Conservation (phyloP, 2,113 vertebrate genomes). For the Coptodon bakossiorum region DNA sequence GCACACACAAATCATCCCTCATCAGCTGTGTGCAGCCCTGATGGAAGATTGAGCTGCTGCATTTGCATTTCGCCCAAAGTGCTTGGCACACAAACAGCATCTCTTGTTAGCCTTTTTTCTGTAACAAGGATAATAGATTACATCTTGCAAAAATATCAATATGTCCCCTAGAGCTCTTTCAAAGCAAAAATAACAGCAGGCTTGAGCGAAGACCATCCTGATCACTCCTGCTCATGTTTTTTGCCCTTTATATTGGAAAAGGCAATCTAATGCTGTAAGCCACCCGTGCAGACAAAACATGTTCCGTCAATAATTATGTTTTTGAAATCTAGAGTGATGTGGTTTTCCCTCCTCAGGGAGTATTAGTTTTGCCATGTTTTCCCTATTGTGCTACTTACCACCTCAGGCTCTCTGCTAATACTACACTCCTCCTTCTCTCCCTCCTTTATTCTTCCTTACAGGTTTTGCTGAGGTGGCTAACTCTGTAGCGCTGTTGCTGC, state of each 20-base stretch:
- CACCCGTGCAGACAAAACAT: neutral
- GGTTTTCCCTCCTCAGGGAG: constrained; percentile 6
- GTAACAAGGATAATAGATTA: constrained; percentile 26
- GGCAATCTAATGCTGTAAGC: neutral
- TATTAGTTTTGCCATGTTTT: constrained; percentile 44
- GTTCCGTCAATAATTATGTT: neutral
- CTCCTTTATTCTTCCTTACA: neutral
- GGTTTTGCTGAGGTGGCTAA: constrained; percentile 29
- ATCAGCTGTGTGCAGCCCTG: constrained; percentile 11
- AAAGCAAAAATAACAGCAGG: neutral
- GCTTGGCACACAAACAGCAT: constrained; percentile 26
- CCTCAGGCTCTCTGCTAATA: constrained; percentile 31
- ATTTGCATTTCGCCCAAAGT: constrained; percentile 47
- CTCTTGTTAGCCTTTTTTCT: constrained; percentile 24
- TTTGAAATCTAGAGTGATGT: neutral
- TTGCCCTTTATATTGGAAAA: neutral
- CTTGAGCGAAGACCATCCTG: neutral
- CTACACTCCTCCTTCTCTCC: neutral
- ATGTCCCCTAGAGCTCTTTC: neutral
- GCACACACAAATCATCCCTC: neutral
- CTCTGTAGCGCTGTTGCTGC: neutral
- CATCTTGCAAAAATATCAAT: constrained; percentile 21
- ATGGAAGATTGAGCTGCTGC: constrained; percentile 20
- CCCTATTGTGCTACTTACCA: constrained; percentile 32
- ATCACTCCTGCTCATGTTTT: neutral